Evolutionary conservation across 2,888 invertebrate genomes (phyloP), one percentile per base, ranked within the genome.

Genomic region (Dysmachus trigonus): DNA sequence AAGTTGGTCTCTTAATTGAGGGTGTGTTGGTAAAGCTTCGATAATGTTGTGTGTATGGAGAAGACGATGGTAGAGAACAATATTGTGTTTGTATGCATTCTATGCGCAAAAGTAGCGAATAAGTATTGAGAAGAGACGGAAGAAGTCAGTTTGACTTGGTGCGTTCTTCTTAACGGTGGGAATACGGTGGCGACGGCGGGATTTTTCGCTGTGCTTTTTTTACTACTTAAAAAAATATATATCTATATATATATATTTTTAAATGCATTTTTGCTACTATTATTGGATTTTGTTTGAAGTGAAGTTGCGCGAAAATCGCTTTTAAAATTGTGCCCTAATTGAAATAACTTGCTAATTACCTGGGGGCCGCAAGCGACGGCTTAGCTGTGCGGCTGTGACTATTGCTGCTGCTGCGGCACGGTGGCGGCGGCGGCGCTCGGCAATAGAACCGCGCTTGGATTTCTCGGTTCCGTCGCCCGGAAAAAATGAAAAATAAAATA

Each of bases 121-220:
- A 79, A 77, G 76, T 81, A 62, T n/a, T 22, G 81, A 87, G 85
- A 53, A 62, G 81, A 72, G 41, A 83, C 83, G 72, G 41, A 47
- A 83, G 72, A 71, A 83, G 71, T 87, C 87, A 87, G 87, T 87
- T 87, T 86, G 83, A 87, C 73, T 87, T 87, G 76, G 87, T 87
- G 87, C 87, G 87, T 87, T 87, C 86, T 87, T 87, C 86, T 73
- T 86, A 62, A 27, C 86, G 86, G 84, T 83, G 72, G 84, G 72
- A 79, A 83, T 35, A 82, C 35, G 51, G 71, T 72, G 86, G 71
- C 83, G 41, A 41, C 82, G 86, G 71, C 83, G 41, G 76, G 72
- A 62, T 33, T 71, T 72, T 30, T 73, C 72, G 10, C 31, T 81
- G 35, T 71, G 30, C 71, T 53, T 85, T 79, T 85, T 76, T 31